Conservation (phyloP, 2,113 vertebrate species). For the Melozone crissalis region DNA sequence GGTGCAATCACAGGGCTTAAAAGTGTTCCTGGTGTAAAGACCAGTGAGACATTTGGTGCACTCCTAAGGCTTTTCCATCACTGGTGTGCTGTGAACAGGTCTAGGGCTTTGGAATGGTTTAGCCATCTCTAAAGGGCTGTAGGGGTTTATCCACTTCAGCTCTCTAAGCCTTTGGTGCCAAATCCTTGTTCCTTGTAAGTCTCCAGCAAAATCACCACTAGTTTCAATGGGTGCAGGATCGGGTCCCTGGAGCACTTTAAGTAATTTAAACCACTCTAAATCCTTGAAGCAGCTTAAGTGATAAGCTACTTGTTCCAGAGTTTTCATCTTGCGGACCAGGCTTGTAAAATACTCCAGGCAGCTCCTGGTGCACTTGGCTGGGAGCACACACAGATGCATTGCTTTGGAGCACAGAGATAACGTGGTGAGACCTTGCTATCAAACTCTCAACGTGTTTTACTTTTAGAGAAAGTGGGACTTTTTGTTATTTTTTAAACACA, state of each 20-base stretch:
- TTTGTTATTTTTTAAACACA: background rate
- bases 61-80: background rate
- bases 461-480: background rate
- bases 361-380: background rate
- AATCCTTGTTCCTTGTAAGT: conserved; percentile 39
- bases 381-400: background rate
- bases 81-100: background rate
- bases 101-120: conserved; percentile 31
- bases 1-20: background rate
- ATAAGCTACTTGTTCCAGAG: conserved; percentile 63
- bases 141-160: conserved; percentile 46
- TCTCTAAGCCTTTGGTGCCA: conserved; percentile 34
- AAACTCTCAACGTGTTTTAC: background rate
- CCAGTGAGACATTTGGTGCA: rapidly evolving
- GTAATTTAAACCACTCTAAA: conserved; percentile 57
- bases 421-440: rapidly evolving
- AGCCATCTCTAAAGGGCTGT: conserved; percentile 23
- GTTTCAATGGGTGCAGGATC: conserved; percentile 23
- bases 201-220: background rate
- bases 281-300: conserved; percentile 58
- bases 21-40: background rate
- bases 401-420: background rate
- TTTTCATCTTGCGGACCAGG: background rate
- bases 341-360: background rate
- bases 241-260: conserved; percentile 46